Conservation (phyloP, 2,888 invertebrate species). For the Tipula vernalis region DNA sequence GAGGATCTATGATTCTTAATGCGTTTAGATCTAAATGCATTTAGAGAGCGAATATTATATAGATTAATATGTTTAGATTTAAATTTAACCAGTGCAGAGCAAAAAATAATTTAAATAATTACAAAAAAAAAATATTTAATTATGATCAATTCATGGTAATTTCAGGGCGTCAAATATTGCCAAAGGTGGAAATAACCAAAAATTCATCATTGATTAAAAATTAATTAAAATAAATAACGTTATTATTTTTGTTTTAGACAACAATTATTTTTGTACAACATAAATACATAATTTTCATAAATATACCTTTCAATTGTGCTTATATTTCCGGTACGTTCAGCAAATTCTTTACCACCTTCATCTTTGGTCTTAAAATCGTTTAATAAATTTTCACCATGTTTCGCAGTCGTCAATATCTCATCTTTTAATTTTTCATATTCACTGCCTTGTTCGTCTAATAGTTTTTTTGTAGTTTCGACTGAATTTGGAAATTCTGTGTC, state of each 20-base stretch:
- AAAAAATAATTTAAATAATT: conserved; percentile 22
- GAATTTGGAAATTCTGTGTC: conserved; percentile 93
- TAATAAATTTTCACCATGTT: conserved; percentile 79
- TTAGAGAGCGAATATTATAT: not conserved
- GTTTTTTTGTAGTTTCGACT: conserved; percentile 75
- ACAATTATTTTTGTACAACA: not conserved
- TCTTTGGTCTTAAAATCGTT: conserved; percentile 53
- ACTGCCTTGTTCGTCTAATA: conserved; percentile 70
- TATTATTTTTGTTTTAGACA: too few relatives aligned
- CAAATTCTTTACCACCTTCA: conserved; percentile 42
- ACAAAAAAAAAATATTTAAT: not conserved
- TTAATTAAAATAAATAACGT: not conserved
- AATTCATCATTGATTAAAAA: not conserved
- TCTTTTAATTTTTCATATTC: conserved; percentile 48
- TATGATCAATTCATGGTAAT: not conserved
- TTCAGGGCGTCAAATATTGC: not conserved
- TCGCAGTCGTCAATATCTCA: conserved; percentile 74
- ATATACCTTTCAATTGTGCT: conserved; percentile 79
- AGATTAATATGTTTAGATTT: not conserved
- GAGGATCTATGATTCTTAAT: not conserved
- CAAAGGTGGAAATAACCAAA: not conserved
- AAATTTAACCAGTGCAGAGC: conserved; percentile 36
- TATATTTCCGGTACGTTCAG: conserved; percentile 70
- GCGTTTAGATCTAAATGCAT: not conserved
- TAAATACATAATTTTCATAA: not conserved